Conservation (phyloP, 2,888 invertebrate species). For the Eupithecia tripunctaria region DNA sequence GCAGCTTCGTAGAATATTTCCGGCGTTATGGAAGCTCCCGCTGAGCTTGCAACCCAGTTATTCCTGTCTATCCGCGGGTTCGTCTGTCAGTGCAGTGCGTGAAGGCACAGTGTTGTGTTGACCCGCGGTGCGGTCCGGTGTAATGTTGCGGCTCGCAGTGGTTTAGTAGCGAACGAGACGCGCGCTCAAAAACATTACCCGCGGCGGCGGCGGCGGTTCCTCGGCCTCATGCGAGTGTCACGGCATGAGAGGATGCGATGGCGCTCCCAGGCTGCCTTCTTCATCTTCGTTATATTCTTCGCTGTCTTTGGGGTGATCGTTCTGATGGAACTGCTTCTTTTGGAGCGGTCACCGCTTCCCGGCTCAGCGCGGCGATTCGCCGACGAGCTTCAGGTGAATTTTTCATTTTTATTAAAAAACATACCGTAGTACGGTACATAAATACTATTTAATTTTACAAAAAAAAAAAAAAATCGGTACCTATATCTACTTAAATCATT, state of each 20-base stretch:
- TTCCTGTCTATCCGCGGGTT: constrained; percentile 36
- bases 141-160: constrained; percentile 60
- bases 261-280: constrained; percentile 85
- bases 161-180: constrained; percentile 61
- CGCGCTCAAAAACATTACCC: constrained; percentile 41
- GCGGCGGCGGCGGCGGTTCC: constrained; percentile 54
- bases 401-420: not conserved
- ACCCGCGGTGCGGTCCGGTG: constrained; percentile 56
- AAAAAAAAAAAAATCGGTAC: too few species aligned
- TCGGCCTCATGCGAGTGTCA: constrained; percentile 64
- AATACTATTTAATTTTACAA: not conserved
- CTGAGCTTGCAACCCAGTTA: constrained; percentile 41
- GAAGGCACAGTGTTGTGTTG: constrained; percentile 61
- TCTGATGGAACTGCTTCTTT: constrained; percentile 91
- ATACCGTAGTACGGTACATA: too few species aligned
- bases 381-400: constrained; percentile 87
- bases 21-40: constrained; percentile 23
- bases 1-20: constrained; percentile 6
- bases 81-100: constrained; percentile 48
- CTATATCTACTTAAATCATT: not conserved
- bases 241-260: constrained; percentile 74
- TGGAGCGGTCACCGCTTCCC: constrained; percentile 84
- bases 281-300: constrained; percentile 95
- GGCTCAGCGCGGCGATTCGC: constrained; percentile 83
- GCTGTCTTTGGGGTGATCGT: constrained; percentile 94